Evolutionary conservation across 2,113 vertebrate species (phyloP).

Genomic region (Gobiocypris rarus): DNA sequence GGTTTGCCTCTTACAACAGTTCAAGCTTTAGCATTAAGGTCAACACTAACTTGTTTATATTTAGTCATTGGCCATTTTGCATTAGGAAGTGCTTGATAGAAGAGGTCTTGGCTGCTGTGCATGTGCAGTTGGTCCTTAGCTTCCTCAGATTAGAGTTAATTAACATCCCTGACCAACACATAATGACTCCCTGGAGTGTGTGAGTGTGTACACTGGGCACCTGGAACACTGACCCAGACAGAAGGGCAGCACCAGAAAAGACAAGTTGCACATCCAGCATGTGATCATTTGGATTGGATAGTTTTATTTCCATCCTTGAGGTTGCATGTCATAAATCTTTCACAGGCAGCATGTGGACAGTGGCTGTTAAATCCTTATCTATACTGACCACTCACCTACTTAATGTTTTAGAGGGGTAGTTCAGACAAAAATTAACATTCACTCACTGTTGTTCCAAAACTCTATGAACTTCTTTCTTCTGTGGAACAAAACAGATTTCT

Average conservation of each 20-base stretch:
- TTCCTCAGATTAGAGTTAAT: constrained; percentile 60
- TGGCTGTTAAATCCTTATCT: not conserved
- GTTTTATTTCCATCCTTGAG: not conserved
- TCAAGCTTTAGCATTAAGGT: not conserved
- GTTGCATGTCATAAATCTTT: not conserved
- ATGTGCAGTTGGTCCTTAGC: constrained; percentile 37
- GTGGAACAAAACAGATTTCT: not conserved
- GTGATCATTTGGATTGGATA: not conserved
- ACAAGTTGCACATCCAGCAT: not conserved
- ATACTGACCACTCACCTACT: not conserved
- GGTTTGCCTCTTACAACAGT: not conserved
- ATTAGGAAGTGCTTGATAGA: not conserved
- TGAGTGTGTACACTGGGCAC: constrained; percentile 14
- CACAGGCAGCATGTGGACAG: not conserved
- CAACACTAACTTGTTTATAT: not conserved
- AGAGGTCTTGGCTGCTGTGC: not conserved
- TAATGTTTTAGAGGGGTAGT: not conserved
- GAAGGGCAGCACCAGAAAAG: not conserved
- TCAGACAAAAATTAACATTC: not conserved
- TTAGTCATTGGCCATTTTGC: not conserved
- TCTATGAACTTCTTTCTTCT: not conserved
- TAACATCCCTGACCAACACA: constrained; percentile 31
- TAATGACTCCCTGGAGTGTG: constrained; percentile 8
- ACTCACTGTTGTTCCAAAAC: not conserved
- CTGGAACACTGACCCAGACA: constrained; percentile 5